phyloP scores from a whole-genome alignment of 2,888 invertebrate species.

The Limnephilus marmoratus region DNA sequence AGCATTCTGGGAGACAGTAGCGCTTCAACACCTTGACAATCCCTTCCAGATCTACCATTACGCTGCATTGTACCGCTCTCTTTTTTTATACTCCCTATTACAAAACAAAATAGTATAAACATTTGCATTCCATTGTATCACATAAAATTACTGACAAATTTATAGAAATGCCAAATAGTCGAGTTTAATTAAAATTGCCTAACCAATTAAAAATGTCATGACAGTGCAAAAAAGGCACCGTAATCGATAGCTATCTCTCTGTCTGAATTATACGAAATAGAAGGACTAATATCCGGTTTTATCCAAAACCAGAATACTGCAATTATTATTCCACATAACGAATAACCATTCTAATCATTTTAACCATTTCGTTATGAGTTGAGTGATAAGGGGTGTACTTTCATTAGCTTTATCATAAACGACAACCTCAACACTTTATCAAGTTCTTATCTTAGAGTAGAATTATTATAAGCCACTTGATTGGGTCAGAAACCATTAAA shows the following conservation, averaged over 20 bases:
- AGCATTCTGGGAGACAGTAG: too few relatives aligned
- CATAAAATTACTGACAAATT: too few relatives aligned
- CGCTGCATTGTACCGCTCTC: too few relatives aligned
- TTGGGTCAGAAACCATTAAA: constrained; percentile 21
- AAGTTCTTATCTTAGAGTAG: background rate
- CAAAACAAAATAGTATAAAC: too few relatives aligned
- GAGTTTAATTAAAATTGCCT: too few relatives aligned
- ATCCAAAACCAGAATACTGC: background rate
- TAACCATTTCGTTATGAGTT: background rate
- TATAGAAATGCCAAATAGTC: too few relatives aligned
- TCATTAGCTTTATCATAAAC: constrained; percentile 26
- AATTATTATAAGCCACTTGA: constrained; percentile 13
- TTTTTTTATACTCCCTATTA: too few relatives aligned
- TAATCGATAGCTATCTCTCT: background rate
- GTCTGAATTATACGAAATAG: background rate
- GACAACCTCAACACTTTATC: constrained; percentile 7
- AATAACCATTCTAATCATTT: background rate
- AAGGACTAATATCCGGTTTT: background rate
- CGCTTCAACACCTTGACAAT: too few relatives aligned
- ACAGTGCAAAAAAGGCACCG: too few relatives aligned
- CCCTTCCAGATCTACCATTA: too few relatives aligned
- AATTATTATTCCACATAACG: background rate
- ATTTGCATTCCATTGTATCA: too few relatives aligned
- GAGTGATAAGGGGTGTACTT: constrained; percentile 11
- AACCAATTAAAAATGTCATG: too few relatives aligned